Evolutionary conservation across 2,797 vertebrate species (phyloP).

Genomic region (Numenius phaeopus): DNA sequence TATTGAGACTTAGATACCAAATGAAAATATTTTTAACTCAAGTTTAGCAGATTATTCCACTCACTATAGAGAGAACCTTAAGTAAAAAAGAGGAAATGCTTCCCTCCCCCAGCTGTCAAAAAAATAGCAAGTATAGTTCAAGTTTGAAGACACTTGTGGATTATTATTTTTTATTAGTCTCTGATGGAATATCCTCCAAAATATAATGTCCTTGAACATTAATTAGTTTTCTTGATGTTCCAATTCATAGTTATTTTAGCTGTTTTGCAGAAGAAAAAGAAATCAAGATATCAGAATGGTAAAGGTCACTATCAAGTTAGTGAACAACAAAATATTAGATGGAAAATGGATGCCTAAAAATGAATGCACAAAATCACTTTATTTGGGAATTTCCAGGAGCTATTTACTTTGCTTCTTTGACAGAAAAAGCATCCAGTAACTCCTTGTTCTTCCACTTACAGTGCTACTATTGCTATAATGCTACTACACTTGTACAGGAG

Average conservation of each 20-base stretch:
- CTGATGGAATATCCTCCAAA: not conserved
- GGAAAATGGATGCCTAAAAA: not conserved
- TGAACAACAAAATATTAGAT: not conserved
- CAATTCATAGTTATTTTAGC: not conserved
- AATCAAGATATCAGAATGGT: not conserved
- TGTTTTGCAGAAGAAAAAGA: not conserved
- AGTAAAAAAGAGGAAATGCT: not conserved
- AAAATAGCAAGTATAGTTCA: not conserved
- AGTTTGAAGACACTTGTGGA: not conserved
- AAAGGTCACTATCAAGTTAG: not conserved
- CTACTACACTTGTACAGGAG: not conserved
- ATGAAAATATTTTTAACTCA: not conserved
- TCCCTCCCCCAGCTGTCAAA: not conserved
- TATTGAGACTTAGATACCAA: not conserved
- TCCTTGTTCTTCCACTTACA: not conserved
- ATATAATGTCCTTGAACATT: not conserved
- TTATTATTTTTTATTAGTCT: not conserved
- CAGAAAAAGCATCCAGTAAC: not conserved
- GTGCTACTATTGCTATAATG: not conserved
- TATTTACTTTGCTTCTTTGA: not conserved
- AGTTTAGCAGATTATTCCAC: not conserved
- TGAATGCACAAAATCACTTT: not conserved
- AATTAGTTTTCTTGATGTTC: not conserved
- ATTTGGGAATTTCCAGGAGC: not conserved
- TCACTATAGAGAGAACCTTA: not conserved